These are phyloP conservation scores for Macaria notata DNA, from an alignment of 2,888 invertebrate genomes.

Conservation along the genomic window DNA sequence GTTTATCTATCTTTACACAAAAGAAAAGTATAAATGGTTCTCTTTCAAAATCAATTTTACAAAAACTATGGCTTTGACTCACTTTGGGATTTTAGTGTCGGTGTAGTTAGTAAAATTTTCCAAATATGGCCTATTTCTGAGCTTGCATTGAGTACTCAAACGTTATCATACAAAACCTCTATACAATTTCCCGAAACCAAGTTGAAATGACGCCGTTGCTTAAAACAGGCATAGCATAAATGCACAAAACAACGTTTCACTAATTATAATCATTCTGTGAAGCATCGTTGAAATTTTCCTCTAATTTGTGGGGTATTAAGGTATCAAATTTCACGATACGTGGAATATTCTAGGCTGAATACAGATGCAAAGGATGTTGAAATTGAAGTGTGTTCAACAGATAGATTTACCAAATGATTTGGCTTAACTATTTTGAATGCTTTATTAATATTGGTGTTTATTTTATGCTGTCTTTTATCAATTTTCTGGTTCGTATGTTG, in stretches of 20 bases:
- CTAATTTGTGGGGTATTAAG: constrained; percentile 39
- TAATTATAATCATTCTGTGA: constrained; percentile 45
- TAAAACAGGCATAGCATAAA: constrained; percentile 5
- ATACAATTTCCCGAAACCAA: constrained; percentile 1
- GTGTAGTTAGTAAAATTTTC: neutral
- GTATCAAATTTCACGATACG: constrained; percentile 26
- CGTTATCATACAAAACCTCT: neutral
- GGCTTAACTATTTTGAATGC: too few relatives aligned
- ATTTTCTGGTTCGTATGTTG: too few relatives aligned
- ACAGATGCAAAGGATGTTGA: neutral
- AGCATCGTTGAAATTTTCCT: constrained; percentile 42
- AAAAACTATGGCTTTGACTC: too few relatives aligned
- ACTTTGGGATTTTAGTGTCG: too few relatives aligned
- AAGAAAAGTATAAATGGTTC: too few relatives aligned
- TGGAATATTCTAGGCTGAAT: neutral
- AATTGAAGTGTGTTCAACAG: too few relatives aligned
- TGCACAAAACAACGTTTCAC: constrained; percentile 11
- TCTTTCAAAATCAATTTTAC: too few relatives aligned
- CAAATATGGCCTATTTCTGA: neutral
- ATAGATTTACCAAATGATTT: too few relatives aligned
- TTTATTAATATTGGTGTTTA: too few relatives aligned
- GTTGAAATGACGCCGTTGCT: constrained; percentile 1
- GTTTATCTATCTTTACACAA: too few relatives aligned
- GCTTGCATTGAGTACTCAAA: neutral
- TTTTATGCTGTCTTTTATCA: too few relatives aligned